These are phyloP conservation scores for Sphecodes monilicornis DNA, from an alignment of 2,888 invertebrate genomes.

Conservation along the genomic window DNA sequence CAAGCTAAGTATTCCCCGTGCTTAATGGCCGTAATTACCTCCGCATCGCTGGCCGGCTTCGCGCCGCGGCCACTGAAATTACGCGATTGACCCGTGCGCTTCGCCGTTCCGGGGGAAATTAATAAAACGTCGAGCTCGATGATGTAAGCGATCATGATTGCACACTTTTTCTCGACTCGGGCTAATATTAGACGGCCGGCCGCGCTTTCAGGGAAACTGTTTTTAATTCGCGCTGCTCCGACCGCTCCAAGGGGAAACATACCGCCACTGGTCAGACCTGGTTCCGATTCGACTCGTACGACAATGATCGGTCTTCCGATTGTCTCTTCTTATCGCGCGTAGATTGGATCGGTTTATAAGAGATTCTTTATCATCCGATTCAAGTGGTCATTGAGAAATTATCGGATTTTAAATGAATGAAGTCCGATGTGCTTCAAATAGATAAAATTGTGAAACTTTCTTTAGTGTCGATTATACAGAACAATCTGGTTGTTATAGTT, in stretches of 20 bases:
- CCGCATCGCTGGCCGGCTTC: slow-evolving; percentile 37
- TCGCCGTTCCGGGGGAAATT: slow-evolving; percentile 45
- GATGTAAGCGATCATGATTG: slow-evolving; percentile 50
- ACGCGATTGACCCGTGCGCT: slow-evolving; percentile 62
- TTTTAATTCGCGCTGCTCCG: neutral
- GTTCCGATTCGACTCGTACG: slow-evolving; percentile 3
- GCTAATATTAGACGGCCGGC: neutral
- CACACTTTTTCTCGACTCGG: slow-evolving; percentile 14
- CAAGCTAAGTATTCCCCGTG: slow-evolving; percentile 59
- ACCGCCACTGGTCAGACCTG: slow-evolving; percentile 6
- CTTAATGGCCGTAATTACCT: slow-evolving; percentile 67
- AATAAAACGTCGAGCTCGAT: slow-evolving; percentile 46
- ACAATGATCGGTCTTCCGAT: neutral
- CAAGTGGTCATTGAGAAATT: neutral
- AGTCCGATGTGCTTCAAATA: neutral
- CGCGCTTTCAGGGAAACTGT: neutral
- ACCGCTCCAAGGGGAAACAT: neutral
- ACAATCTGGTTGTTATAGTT: neutral
- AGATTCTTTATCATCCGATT: neutral
- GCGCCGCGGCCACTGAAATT: slow-evolving; percentile 62
- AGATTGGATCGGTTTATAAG: neutral
- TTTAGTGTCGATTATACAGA: neutral
- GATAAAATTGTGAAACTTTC: neutral
- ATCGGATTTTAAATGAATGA: neutral
- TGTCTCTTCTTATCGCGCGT: neutral